Percentiles rank a stretch among this genome's conserved stretches.
Conservation (phyloP, 2,888 invertebrate genomes). For the Caprella mutica region DNA sequence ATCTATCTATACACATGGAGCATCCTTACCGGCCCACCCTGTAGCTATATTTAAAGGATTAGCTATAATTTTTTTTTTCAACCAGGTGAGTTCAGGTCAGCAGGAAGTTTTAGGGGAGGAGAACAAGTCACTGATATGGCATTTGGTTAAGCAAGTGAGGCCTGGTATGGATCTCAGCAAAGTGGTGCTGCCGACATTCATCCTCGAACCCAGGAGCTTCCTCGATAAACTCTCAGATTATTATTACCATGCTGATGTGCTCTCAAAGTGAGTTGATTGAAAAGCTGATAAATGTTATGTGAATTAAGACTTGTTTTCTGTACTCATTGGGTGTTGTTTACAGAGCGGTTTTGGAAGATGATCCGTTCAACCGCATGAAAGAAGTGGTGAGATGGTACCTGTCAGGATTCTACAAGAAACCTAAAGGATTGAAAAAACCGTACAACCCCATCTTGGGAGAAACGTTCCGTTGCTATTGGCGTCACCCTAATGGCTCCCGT, state of each 20-base stretch:
- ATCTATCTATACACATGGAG: too few species aligned
- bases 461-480: slow-evolving; percentile 83
- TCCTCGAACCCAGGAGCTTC: slow-evolving; percentile 84
- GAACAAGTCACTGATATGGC: slow-evolving; percentile 90
- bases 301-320: too few species aligned
- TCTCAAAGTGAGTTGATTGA: slow-evolving; percentile 65
- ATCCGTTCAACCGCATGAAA: slow-evolving; percentile 82
- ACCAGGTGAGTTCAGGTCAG: slow-evolving; percentile 56
- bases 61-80: background rate
- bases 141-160: slow-evolving; percentile 78
- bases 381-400: slow-evolving; percentile 79
- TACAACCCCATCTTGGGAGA: slow-evolving; percentile 92
- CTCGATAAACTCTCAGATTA: slow-evolving; percentile 85
- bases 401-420: slow-evolving; percentile 85
- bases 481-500: slow-evolving; percentile 63
- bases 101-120: slow-evolving; percentile 88
- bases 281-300: too few species aligned
- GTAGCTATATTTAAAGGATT: too few species aligned
- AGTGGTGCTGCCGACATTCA: slow-evolving; percentile 86
- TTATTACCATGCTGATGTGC: slow-evolving; percentile 83
- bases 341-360: slow-evolving; percentile 70
- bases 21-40: too few species aligned
- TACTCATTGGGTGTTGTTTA: too few species aligned
- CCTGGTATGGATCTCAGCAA: slow-evolving; percentile 93
- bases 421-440: slow-evolving; percentile 87